Conservation (phyloP, 37 sponge, comb jelly and placozoan species). For the Haliclona indistincta region DNA sequence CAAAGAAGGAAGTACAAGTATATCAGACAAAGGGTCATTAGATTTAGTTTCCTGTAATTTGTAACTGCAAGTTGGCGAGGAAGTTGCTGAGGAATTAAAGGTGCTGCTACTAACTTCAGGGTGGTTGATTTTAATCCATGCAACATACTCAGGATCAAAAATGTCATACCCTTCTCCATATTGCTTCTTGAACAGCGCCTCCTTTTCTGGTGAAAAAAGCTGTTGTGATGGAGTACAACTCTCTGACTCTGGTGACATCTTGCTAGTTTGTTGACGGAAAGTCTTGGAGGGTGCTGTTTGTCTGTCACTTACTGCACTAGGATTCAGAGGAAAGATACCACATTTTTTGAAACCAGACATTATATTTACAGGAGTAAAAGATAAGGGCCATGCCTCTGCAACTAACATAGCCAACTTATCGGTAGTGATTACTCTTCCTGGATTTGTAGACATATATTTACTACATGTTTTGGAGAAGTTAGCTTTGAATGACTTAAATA, state of each 20-base stretch:
- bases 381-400: slow-evolving; percentile 27
- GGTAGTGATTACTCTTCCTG: slow-evolving; percentile 54
- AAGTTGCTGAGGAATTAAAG: background rate
- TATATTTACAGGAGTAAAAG: slow-evolving; percentile 53
- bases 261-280: background rate
- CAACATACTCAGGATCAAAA: slow-evolving; percentile 16
- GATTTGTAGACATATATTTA: slow-evolving; percentile 22
- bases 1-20: slow-evolving; percentile 6
- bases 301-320: slow-evolving; percentile 43
- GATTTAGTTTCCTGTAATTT: background rate
- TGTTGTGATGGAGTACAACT: too few relatives aligned
- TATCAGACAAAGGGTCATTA: background rate
- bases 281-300: slow-evolving; percentile 56
- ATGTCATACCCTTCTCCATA: slow-evolving; percentile 43
- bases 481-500: slow-evolving; percentile 62
- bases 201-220: slow-evolving; percentile 18
- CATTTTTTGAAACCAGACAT: slow-evolving; percentile 62
- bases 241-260: background rate
- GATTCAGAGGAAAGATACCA: slow-evolving; percentile 54
- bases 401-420: slow-evolving; percentile 44
- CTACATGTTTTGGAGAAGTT: slow-evolving; percentile 48
- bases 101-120: background rate
- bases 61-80: too few relatives aligned
- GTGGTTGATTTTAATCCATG: slow-evolving; percentile 30
- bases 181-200: slow-evolving; percentile 13